A percentile compares a stretch with the other conserved stretches of the same genome.
Conservation (phyloP, 2,113 vertebrate genomes). For the Heterotis niloticus region DNA sequence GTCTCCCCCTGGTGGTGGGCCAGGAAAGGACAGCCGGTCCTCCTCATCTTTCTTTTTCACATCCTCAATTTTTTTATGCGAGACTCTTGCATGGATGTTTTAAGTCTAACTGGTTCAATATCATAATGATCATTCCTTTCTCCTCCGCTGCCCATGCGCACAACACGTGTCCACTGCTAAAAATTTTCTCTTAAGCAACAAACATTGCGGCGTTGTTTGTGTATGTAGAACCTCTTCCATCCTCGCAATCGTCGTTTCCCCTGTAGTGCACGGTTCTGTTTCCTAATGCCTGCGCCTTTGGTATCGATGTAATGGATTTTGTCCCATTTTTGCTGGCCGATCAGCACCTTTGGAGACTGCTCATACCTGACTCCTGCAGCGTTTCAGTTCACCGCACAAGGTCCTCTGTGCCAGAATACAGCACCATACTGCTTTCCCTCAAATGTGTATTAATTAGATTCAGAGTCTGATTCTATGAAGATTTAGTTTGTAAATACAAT, state of each 20-base stretch:
- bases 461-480: too few species aligned
- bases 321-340: conserved; percentile 8
- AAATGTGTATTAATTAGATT: too few species aligned
- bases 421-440: too few species aligned
- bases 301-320: conserved; percentile 38
- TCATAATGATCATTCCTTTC: not conserved
- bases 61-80: not conserved
- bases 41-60: too few species aligned
- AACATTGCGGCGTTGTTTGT: conserved; percentile 24
- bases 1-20: not conserved
- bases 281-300: conserved; percentile 21
- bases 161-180: not conserved
- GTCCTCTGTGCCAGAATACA: not conserved
- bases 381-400: not conserved
- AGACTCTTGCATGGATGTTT: not conserved
- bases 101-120: not conserved
- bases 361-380: conserved; percentile 2
- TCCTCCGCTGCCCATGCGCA: not conserved
- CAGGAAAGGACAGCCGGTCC: not conserved
- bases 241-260: conserved; percentile 40
- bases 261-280: not conserved
- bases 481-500: too few species aligned
- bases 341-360: conserved; percentile 24
- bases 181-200: conserved; percentile 36
- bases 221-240: conserved; percentile 29